phyloP scores from a whole-genome alignment of 1,140 invertebrate species.

The Lethocerus indicus region DNA sequence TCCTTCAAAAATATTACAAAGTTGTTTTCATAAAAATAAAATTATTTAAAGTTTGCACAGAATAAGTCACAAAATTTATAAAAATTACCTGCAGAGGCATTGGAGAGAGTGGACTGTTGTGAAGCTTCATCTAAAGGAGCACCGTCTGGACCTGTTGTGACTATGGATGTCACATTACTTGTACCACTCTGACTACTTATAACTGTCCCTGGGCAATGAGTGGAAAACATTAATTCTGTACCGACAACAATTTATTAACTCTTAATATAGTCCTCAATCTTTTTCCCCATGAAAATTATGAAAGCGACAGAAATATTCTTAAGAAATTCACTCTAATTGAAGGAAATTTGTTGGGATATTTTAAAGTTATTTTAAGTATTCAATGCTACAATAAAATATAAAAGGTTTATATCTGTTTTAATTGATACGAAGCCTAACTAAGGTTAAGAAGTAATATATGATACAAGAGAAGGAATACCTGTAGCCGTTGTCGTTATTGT shows the following conservation, averaged over 20 bases:
- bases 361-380: too few relatives aligned
- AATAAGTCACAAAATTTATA: too few relatives aligned
- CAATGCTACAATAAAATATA: too few relatives aligned
- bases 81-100: slow-evolving; percentile 71
- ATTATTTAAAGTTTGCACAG: too few relatives aligned
- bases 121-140: slow-evolving; percentile 73
- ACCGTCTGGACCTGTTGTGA: slow-evolving; percentile 75
- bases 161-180: slow-evolving; percentile 50
- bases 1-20: too few relatives aligned
- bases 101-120: slow-evolving; percentile 79
- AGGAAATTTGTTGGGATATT: background rate
- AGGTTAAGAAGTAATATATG: too few relatives aligned
- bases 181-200: slow-evolving; percentile 20
- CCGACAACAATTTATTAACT: background rate
- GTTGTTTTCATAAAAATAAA: too few relatives aligned
- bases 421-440: too few relatives aligned
- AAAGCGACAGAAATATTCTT: background rate
- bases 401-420: too few relatives aligned
- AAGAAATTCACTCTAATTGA: background rate
- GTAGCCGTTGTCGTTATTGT: slow-evolving; percentile 36
- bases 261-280: background rate
- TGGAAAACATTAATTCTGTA: background rate
- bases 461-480: slow-evolving; percentile 21
- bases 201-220: slow-evolving; percentile 14
- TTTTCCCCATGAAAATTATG: background rate